Conservation (phyloP, 1,140 invertebrate species). For the Drosophila bocki region DNA sequence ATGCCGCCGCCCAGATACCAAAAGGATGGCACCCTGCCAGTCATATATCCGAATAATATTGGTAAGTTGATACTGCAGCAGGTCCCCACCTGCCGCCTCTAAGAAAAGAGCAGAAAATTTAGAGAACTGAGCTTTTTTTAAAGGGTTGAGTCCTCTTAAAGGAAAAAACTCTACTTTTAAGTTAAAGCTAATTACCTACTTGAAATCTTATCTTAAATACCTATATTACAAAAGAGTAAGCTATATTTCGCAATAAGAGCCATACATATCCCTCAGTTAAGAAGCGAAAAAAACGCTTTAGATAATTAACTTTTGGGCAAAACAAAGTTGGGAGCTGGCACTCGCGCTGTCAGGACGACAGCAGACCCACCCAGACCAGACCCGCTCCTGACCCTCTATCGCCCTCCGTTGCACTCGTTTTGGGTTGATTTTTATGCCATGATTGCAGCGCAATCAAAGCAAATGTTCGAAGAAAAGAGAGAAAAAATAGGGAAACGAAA, state of each 20-base stretch:
- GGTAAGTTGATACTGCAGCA: conserved; percentile 63
- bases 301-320: conserved; percentile 81
- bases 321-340: conserved; percentile 59
- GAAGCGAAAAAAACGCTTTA: conserved; percentile 65
- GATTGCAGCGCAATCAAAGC: conserved; percentile 79
- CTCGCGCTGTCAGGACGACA: conserved; percentile 63
- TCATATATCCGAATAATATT: conserved; percentile 85
- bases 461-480: conserved; percentile 48
- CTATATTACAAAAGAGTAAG: neutral
- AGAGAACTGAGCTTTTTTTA: too few species aligned
- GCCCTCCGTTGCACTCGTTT: conserved; percentile 27
- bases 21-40: conserved; percentile 86
- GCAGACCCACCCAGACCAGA: conserved; percentile 9
- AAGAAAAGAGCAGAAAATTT: neutral
- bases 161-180: neutral
- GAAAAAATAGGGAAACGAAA: conserved; percentile 29
- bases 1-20: conserved; percentile 85
- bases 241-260: neutral
- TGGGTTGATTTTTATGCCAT: conserved; percentile 75
- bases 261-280: conserved; percentile 6
- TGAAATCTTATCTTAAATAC: too few species aligned
- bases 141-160: neutral
- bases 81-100: neutral
- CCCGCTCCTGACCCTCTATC: conserved; percentile 6
- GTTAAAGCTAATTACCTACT: neutral